Base-by-base conservation (phyloP, 2,113 vertebrate genomes). In the Pseudois nayaur region DNA sequence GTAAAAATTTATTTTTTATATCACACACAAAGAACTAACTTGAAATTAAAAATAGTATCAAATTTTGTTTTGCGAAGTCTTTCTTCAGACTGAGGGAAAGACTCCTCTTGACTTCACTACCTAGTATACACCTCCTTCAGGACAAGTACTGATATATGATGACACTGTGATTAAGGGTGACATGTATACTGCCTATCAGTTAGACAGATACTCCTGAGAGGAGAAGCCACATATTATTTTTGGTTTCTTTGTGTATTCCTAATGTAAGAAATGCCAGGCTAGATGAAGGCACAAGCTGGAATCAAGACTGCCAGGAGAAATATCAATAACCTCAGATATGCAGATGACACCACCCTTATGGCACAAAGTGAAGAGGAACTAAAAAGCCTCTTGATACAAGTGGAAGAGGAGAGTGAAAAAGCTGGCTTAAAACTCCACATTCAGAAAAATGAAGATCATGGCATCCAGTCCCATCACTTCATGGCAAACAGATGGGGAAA, bases 21-120 rank as follows among this genome's bases (percentile, higher is more conserved):
- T 59, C 11, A 86, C 23, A 19, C 43, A 74, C 25, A 96, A 97
- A 97, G 29, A 31, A 81, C 31, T 92, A 96, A 52, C 10, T 25
- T 96, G 48, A 89, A 89, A 33, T 74, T 89, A 57, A 96, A 96
- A 94, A 45, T 87, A 96, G 67, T 15, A 90, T 36, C 59, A 92
- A 59, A 82, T 85, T 79, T 96, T 89, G 16, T 93, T 95, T 88
- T 92, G 67, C 64, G 19, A 93, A 67, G 15, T 94, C 36, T 40
- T 92, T 89, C 78, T 94, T 27, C 19, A 92, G 81, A 89, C 19
- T 54, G n/a, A 86, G 45, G 14, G 29, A 79, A 59, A 79, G 14
- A 83, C 19, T 96, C 23, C 6, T 88, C 40, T 52, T 84, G 76
- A 89, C 64, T 92, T 90, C n/a, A 76, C 15, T 88, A 59, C 23